Evolutionary conservation across 2,888 invertebrate genomes (phyloP), one percentile per base, ranked within the genome.

Genomic region (Tethea ocularis): DNA sequence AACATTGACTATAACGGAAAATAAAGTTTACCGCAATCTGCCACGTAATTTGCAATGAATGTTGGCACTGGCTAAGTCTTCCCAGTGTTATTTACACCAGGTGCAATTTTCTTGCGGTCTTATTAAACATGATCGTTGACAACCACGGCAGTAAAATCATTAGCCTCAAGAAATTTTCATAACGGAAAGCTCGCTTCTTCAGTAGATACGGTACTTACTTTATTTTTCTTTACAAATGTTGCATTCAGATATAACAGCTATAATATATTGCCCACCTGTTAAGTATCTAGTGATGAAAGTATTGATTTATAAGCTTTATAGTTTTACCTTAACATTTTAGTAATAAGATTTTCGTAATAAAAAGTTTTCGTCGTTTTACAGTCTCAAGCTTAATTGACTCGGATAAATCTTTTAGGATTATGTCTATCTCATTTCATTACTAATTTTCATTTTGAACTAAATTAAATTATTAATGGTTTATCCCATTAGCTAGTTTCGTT

Each of bases 161-260:
- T 33, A 33, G 54, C 29, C 26, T 54, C 54, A 6, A 54, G 33
- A 54, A 17, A 33, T 54, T 33, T 54, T 54, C 54, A 54, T 54
- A 29, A 20, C 26, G 26, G 26, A 33, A 54, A 54, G 33, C 22
- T 54, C 54, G 22, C 17, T 46, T 17, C 46, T 20, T 46, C 46
- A 20, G 46, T 46, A 20, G 17, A 10, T 46, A 20, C 46, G 46
- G 46, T 46, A 20, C 20, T 46, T 41, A 17, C n/a, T 20, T 20
- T 10, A 20, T 46, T 4, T 20, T 10, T 46, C 17, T 15, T 36
- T 26, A 26, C 26, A 15, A 36, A 13, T 38, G 15, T n/a, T 38
- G 5, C 38, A 38, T n/a, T 38, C 6, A 20, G n/a, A 46, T 20
- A n/a, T 20, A 46, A 46, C 5, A 8, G 7, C 38, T 20, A n/a